These are phyloP conservation scores for Chironomus tentans DNA, from an alignment of 2,888 invertebrate species.

Conservation along the genomic window DNA sequence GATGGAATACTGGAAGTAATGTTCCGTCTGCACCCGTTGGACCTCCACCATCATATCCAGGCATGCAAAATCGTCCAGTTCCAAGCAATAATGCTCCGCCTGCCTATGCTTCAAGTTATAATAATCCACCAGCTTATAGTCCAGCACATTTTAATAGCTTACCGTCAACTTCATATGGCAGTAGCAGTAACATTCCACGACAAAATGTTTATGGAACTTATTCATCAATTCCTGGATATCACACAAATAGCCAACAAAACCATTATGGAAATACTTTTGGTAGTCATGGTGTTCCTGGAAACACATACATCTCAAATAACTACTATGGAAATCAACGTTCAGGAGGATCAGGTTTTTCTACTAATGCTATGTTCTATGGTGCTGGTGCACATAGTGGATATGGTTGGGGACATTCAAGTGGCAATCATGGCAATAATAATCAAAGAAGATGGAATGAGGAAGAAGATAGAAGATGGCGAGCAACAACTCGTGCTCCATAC, in stretches of 20 bases:
- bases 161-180: background rate
- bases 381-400: slow-evolving; percentile 2
- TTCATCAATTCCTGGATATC: background rate
- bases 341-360: background rate
- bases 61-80: background rate
- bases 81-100: background rate
- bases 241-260: background rate
- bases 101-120: slow-evolving; percentile 2
- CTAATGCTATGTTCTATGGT: slow-evolving; percentile 13
- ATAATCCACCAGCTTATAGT: slow-evolving; percentile 15
- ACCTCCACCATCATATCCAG: slow-evolving; percentile 26
- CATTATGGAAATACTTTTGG: slow-evolving; percentile 1
- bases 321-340: slow-evolving; percentile 4
- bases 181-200: background rate
- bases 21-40: background rate
- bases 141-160: background rate
- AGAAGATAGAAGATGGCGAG: slow-evolving; percentile 9
- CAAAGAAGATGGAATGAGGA: background rate
- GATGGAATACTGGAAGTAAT: slow-evolving; percentile 1
- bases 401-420: background rate
- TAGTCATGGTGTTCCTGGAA: background rate
- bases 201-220: background rate
- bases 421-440: background rate
- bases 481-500: slow-evolving; percentile 15
- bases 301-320: slow-evolving; percentile 18